These are phyloP conservation scores for Poeciliopsis gracilis DNA, from an alignment of 2,797 vertebrate genomes.

Conservation along the genomic window DNA sequence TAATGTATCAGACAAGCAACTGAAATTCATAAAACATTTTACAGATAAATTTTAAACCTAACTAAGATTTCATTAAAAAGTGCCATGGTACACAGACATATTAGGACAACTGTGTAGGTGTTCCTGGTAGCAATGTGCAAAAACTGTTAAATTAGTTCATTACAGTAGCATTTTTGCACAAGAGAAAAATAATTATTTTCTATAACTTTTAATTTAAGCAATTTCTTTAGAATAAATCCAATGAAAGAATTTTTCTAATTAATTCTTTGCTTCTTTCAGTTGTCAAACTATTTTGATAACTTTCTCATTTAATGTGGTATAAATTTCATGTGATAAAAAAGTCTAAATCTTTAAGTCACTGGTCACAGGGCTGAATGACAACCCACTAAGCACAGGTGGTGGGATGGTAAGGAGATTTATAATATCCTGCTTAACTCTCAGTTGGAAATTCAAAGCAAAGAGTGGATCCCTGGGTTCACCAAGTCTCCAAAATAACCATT, in stretches of 20 bases:
- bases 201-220: neutral
- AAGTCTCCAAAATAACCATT: neutral
- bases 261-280: neutral
- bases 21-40: constrained; percentile 11
- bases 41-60: constrained; percentile 31
- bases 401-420: neutral
- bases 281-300: neutral
- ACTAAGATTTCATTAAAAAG: constrained; percentile 9
- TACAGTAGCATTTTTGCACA: neutral
- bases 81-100: neutral
- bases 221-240: neutral
- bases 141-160: neutral
- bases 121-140: neutral
- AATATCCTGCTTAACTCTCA: neutral
- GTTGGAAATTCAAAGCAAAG: neutral
- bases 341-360: neutral
- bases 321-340: neutral
- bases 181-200: neutral
- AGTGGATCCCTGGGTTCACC: neutral
- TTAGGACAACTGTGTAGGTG: neutral
- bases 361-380: neutral
- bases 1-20: constrained; percentile 22
- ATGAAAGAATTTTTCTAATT: neutral
- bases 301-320: neutral
- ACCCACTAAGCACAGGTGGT: neutral